phyloP scores from a whole-genome alignment of 2,888 invertebrate species.

The Noctua pronuba region DNA sequence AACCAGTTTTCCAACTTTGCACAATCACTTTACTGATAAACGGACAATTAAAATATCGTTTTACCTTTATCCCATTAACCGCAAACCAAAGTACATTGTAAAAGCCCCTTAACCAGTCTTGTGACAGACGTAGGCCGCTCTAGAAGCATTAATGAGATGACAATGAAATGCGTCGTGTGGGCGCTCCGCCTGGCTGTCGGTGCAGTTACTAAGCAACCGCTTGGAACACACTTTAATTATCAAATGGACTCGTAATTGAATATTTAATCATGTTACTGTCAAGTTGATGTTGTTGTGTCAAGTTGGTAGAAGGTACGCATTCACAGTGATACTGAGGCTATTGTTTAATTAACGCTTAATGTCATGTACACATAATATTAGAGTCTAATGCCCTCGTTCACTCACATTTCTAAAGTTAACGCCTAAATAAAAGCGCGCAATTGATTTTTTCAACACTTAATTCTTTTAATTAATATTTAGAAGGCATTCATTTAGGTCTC shows the following conservation, averaged over 20 bases:
- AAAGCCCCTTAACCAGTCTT: conserved; percentile 32
- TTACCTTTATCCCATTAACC: background rate
- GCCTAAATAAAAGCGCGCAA: background rate
- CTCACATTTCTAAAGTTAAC: background rate
- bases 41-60: background rate
- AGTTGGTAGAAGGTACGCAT: background rate
- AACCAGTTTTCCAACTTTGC: background rate
- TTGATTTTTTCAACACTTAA: background rate
- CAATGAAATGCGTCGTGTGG: conserved; percentile 63
- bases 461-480: background rate
- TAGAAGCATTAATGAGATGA: conserved; percentile 63
- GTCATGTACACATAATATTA: background rate
- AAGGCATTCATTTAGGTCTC: background rate
- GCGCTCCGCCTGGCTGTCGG: conserved; percentile 15
- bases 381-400: background rate
- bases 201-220: conserved; percentile 22
- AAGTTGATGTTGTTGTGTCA: background rate
- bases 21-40: background rate
- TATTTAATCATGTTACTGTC: conserved; percentile 37
- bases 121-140: conserved; percentile 46
- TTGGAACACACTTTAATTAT: conserved; percentile 47
- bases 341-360: background rate
- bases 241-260: conserved; percentile 43
- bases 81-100: conserved; percentile 21
- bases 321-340: too few relatives aligned